A percentile compares a stretch with the other conserved stretches of the same genome.
These are phyloP conservation scores for Lydus trimaculatus DNA, from an alignment of 2,888 invertebrate genomes.

Conservation along the genomic window DNA sequence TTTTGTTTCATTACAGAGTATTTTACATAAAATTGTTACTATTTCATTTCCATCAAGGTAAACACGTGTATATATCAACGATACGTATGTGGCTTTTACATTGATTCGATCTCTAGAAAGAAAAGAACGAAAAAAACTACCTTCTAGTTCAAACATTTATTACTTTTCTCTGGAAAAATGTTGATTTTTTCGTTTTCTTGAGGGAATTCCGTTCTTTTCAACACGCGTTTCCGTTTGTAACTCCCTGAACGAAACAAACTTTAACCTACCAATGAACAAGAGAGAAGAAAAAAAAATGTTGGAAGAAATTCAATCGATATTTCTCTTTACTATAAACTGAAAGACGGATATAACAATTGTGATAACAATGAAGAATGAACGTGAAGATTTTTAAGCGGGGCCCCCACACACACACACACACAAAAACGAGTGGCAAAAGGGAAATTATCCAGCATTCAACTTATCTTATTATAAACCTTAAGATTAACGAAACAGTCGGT, in stretches of 20 bases:
- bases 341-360: neutral
- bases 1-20: neutral
- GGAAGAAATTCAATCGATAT: neutral
- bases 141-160: slow-evolving; percentile 2
- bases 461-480: neutral
- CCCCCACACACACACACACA: too few relatives aligned
- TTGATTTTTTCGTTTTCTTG: neutral
- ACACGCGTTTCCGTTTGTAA: neutral
- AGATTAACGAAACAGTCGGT: neutral
- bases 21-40: neutral
- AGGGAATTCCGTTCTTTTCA: slow-evolving; percentile 3
- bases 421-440: neutral
- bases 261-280: neutral
- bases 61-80: neutral
- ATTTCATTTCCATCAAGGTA: neutral
- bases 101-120: neutral
- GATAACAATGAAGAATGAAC: neutral
- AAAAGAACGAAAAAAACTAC: neutral
- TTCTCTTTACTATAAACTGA: neutral
- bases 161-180: neutral
- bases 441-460: neutral
- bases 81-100: neutral
- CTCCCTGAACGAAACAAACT: slow-evolving; percentile 1
- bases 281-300: neutral
- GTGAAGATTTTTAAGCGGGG: neutral